Evolutionary conservation across 2,113 vertebrate genomes (phyloP), one percentile per base, ranked within the genome.

Genomic region (Anser cygnoides): DNA sequence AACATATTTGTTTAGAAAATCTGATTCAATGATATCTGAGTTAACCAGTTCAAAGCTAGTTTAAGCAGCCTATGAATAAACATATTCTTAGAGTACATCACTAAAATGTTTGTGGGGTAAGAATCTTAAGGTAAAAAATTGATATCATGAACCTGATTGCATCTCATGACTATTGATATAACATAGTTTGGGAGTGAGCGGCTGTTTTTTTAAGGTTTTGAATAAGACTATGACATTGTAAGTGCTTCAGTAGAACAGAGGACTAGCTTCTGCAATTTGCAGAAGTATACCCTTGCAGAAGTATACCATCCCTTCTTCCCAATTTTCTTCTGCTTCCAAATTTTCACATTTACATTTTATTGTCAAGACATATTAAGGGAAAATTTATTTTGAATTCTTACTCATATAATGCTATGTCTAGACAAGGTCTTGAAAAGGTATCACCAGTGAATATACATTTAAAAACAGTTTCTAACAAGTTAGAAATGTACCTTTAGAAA

Each of bases 401-500:
- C 21, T 83, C 11, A 3, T 35, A 11, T 20, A 76, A 66, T 31
- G 8, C 5, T 21, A 13, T 65, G 20, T 14, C 29, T 37, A 22
- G 3, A 75, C 23, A 52, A 86, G 46, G 29, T 11, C 29, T 41
- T 31, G 5, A 75, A 26, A 54, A 84, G 50, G 23, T 19, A 65
- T 49, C 66, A 61, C 21, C 28, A 46, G 41, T 39, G 62, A 87
- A 72, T 12, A 72, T 0, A 13, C 10, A 75, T 65, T 86, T 46
- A 1, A 37, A 21, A 84, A 4, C 44, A 35, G 41, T 65, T 92
- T 62, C 50, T 62, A 84, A 22, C 0, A 7, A 55, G 23, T 68
- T 18, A 70, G 70, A 83, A 92, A 35, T 25, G 54, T 43, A 95
- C 95, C 80, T 97, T 87, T 68, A 87, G 89, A 66, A 96, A 75